phyloP scores from a whole-genome alignment of 2,113 vertebrate species.

The Syngnathoides biaculeatus region DNA sequence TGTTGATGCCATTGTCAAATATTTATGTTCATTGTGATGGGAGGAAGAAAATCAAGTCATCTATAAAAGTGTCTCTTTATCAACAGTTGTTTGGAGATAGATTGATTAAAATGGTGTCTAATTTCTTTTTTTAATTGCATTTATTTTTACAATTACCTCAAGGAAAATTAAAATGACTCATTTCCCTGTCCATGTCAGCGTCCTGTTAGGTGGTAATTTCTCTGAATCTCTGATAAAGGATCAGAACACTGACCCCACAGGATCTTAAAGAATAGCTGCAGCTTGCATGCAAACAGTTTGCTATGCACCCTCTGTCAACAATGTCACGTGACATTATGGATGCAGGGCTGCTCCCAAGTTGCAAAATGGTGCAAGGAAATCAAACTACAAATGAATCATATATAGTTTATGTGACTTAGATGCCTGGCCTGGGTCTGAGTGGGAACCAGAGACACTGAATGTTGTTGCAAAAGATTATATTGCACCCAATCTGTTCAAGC shows the following conservation, averaged over 20 bases:
- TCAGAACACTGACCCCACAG: conserved; percentile 55
- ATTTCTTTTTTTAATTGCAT: conserved; percentile 36
- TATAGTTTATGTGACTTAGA: conserved; percentile 55
- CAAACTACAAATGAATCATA: conserved; percentile 57
- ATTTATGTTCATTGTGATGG: conserved; percentile 6
- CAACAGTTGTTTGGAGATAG: conserved; percentile 20
- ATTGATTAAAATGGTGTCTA: conserved; percentile 33
- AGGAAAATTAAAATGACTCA: conserved; percentile 44
- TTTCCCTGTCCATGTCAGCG: conserved; percentile 43
- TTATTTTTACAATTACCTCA: conserved; percentile 53
- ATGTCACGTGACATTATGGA: conserved; percentile 44
- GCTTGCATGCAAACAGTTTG: conserved; percentile 56
- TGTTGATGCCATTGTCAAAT: conserved; percentile 20
- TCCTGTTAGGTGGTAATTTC: conserved; percentile 56
- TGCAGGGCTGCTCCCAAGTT: conserved; percentile 63
- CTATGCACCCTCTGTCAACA: conserved; percentile 20
- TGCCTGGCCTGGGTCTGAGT: conserved; percentile 50
- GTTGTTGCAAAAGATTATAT: conserved; percentile 56
- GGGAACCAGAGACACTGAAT: conserved; percentile 54
- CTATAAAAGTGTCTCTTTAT: conserved; percentile 21
- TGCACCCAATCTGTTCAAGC: conserved; percentile 56
- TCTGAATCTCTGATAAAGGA: conserved; percentile 53
- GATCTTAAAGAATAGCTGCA: conserved; percentile 42
- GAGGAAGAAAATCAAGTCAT: conserved; percentile 3
- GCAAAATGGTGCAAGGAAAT: conserved; percentile 53